Conservation (phyloP, 92 coral and sea anemone genomes). For the Phymanthus crucifer region DNA sequence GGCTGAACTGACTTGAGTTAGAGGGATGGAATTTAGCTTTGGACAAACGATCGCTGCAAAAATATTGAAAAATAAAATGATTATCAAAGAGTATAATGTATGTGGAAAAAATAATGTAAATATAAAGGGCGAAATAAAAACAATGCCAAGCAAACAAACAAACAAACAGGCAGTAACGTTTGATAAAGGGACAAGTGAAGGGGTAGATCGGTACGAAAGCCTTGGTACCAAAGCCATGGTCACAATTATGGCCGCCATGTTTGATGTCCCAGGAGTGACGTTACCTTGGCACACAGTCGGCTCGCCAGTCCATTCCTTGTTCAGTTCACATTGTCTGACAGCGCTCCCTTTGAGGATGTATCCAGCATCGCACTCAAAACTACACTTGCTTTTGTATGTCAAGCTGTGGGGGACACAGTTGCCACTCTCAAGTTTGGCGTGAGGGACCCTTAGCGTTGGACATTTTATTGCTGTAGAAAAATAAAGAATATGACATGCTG, state of each 20-base stretch:
- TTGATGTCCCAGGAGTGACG: no score
- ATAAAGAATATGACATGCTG: background rate
- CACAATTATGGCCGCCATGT: no score
- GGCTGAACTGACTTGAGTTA: slow-evolving; percentile 72
- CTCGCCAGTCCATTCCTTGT: slow-evolving; percentile 87
- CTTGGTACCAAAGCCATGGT: no score
- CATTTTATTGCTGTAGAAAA: slow-evolving; percentile 65
- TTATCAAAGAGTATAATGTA: background rate
- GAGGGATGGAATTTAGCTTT: slow-evolving; percentile 82
- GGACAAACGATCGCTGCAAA: slow-evolving; percentile 80
- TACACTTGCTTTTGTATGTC: slow-evolving; percentile 74
- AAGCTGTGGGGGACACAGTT: slow-evolving; percentile 52
- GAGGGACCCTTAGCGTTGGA: slow-evolving; percentile 41
- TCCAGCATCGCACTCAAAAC: slow-evolving; percentile 65
- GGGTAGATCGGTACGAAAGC: no score
- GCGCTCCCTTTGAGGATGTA: slow-evolving; percentile 70
- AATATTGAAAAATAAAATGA: background rate
- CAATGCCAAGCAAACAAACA: no score
- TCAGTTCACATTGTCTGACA: slow-evolving; percentile 74
- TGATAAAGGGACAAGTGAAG: no score
- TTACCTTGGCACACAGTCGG: slow-evolving; percentile 87
- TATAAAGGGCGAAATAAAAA: no score
- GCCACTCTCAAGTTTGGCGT: slow-evolving; percentile 74
- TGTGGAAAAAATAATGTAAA: background rate
- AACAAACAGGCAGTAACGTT: no score